phyloP scores from a whole-genome alignment of 2,113 vertebrate genomes.

The Euleptes europaea region DNA sequence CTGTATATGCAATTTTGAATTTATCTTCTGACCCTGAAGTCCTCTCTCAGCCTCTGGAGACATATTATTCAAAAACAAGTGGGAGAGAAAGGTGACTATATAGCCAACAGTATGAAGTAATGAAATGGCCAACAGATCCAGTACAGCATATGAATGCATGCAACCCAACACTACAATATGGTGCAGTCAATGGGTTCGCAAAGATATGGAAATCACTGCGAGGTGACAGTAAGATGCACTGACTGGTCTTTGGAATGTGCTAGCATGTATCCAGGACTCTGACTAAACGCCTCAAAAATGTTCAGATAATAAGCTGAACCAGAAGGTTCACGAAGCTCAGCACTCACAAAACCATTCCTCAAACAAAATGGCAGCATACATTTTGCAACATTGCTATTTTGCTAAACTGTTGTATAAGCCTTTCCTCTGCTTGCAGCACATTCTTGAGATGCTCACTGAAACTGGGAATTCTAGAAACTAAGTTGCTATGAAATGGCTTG shows the following conservation, averaged over 20 bases:
- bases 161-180: not conserved
- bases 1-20: not conserved
- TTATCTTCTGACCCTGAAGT: not conserved
- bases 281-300: not conserved
- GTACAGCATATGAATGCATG: not conserved
- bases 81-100: not conserved
- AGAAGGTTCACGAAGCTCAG: not conserved
- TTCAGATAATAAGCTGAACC: not conserved
- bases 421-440: not conserved
- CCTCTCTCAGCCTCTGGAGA: not conserved
- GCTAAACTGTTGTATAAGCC: not conserved
- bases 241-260: not conserved
- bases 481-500: not conserved
- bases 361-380: not conserved
- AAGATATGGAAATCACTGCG: not conserved
- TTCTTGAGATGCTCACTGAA: not conserved
- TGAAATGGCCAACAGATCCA: not conserved
- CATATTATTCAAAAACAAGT: not conserved
- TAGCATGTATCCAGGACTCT: no score
- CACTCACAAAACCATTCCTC: not conserved
- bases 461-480: not conserved
- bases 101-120: not conserved
- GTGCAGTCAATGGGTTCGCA: not conserved
- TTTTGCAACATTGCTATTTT: not conserved
- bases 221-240: not conserved